A percentile compares a stretch with the other conserved stretches of the same genome.
phyloP scores from a whole-genome alignment of 2,888 invertebrate species.

The Chironomus riparius region DNA sequence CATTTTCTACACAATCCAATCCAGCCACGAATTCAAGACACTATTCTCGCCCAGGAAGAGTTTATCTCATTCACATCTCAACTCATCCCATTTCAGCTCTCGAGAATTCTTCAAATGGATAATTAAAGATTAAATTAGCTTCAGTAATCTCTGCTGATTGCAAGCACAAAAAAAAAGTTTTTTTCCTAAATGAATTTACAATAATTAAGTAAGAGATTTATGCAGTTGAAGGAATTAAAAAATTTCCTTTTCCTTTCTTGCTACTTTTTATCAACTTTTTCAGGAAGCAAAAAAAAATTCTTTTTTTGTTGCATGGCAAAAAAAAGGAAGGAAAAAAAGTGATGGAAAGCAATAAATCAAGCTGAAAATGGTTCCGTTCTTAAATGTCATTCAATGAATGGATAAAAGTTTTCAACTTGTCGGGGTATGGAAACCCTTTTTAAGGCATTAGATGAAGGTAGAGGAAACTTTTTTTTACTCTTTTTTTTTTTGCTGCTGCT shows the following conservation, averaged over 20 bases:
- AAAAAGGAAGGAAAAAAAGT: slow-evolving; percentile 5
- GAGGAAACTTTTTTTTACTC: not conserved
- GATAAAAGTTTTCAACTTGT: slow-evolving; percentile 19
- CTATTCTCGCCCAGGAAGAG: no score
- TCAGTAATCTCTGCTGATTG: no score
- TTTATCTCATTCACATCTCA: no score
- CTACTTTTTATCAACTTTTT: not conserved
- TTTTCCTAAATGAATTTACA: not conserved
- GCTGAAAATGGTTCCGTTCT: slow-evolving; percentile 19
- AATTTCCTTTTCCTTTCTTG: not conserved
- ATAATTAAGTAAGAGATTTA: not conserved
- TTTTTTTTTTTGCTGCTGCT: not conserved
- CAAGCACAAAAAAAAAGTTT: no score
- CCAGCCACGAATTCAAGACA: no score
- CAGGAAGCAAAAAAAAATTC: not conserved
- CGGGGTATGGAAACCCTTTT: not conserved
- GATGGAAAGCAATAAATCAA: slow-evolving; percentile 20
- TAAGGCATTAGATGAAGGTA: not conserved
- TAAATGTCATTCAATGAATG: slow-evolving; percentile 25
- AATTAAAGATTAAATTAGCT: no score
- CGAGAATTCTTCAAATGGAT: no score
- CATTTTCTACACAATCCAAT: no score
- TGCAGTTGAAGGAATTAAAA: not conserved
- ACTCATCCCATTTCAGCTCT: no score
- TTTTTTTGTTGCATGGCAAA: not conserved